These are phyloP conservation scores for Mechanitis messenoides DNA, from an alignment of 2,888 invertebrate genomes.

Conservation along the genomic window DNA sequence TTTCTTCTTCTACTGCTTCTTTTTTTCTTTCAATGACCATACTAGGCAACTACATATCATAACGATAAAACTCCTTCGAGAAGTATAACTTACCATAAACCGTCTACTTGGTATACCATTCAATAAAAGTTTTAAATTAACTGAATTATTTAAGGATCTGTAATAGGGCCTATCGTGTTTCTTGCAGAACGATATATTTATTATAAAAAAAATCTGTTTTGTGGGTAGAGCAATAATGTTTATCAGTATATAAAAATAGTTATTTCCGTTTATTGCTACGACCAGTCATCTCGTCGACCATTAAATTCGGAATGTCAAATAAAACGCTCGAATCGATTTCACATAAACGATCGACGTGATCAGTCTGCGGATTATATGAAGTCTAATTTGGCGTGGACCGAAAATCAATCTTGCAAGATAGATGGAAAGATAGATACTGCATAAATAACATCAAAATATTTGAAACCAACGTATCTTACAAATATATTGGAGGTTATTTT, in stretches of 20 bases:
- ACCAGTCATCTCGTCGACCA: conserved; percentile 66
- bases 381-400: conserved; percentile 55
- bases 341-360: conserved; percentile 73
- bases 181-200: neutral
- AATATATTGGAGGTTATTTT: neutral
- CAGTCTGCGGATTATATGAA: conserved; percentile 47
- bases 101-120: too few relatives aligned
- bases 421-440: neutral
- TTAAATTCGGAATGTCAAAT: conserved; percentile 74
- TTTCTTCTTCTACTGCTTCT: too few relatives aligned
- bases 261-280: conserved; percentile 69
- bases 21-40: too few relatives aligned
- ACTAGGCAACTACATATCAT: too few relatives aligned
- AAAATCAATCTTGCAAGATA: conserved; percentile 36
- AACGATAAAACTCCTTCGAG: too few relatives aligned
- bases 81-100: too few relatives aligned
- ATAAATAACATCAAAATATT: neutral
- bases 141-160: too few relatives aligned
- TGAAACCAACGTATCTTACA: neutral
- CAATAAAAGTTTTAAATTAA: too few relatives aligned
- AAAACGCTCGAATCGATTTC: conserved; percentile 73
- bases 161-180: too few relatives aligned
- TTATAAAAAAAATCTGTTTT: conserved; percentile 14
- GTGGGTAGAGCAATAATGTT: conserved; percentile 49
- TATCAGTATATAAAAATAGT: conserved; percentile 71